Evolutionary conservation across 2,888 invertebrate genomes (phyloP).

Genomic region (Synanthedon tipuliformis): DNA sequence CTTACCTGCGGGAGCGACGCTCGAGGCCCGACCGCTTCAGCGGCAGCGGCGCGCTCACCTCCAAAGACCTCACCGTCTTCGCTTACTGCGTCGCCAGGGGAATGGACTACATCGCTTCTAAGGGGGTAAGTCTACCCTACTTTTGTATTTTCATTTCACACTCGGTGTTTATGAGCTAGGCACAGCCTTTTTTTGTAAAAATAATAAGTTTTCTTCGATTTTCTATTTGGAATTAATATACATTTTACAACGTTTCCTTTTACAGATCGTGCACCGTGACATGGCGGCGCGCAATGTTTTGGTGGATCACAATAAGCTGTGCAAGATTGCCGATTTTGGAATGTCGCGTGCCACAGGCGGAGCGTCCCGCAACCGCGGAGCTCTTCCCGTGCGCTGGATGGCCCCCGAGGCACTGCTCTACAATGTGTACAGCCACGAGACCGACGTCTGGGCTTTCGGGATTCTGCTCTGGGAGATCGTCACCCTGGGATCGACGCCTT

Average conservation of each 20-base stretch:
- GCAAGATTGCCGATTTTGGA: slow-evolving; percentile 90
- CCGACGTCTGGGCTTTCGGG: slow-evolving; percentile 90
- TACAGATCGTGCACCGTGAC: slow-evolving; percentile 86
- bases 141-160: too few relatives aligned
- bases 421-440: slow-evolving; percentile 82
- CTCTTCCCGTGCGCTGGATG: slow-evolving; percentile 85
- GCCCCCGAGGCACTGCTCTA: slow-evolving; percentile 85
- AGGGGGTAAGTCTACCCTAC: slow-evolving; percentile 71
- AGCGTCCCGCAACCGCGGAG: slow-evolving; percentile 58
- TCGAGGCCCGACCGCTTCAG: slow-evolving; percentile 72
- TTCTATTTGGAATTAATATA: neutral
- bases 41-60: slow-evolving; percentile 75
- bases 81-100: slow-evolving; percentile 86
- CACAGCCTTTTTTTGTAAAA: too few relatives aligned
- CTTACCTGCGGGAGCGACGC: slow-evolving; percentile 76
- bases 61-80: slow-evolving; percentile 81
- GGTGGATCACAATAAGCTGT: slow-evolving; percentile 86
- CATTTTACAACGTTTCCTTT: slow-evolving; percentile 14
- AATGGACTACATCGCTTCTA: slow-evolving; percentile 85
- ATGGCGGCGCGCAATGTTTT: slow-evolving; percentile 85
- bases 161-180: too few relatives aligned
- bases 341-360: slow-evolving; percentile 77
- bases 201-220: neutral
- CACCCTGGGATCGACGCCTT: slow-evolving; percentile 86
- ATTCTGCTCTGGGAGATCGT: slow-evolving; percentile 90